Evolutionary conservation across 2,888 invertebrate species (phyloP), one percentile per base, ranked within the genome.

Genomic region (Lottia gigantea): DNA sequence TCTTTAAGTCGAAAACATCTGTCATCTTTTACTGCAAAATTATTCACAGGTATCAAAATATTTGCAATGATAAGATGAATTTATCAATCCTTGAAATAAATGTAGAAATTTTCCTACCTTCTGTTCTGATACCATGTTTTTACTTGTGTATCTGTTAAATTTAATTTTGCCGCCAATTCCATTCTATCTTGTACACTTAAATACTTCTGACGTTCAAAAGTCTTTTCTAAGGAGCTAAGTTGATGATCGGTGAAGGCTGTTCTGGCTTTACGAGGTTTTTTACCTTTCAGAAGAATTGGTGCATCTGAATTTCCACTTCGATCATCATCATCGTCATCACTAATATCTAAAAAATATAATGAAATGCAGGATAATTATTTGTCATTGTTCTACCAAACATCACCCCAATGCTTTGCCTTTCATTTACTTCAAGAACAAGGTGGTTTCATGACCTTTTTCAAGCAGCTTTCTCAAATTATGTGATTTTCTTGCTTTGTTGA

Each of bases 91-190:
- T 31, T 31, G 31, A 31, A 31, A 31, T 4, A 2, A 55, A 11
- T 23, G 55, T 15, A 11, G 23, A 23, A 55, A 55, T 19, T 23
- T 19, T 0, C 78, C 61, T 72, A 88, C 98, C 98, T 93, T 91
- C 98, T 92, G 89, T 98, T 98, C 90, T 98, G 98, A 90, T 98
- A 98, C 98, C 99, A 99, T 85, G 99, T 99, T 91, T 99, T 99
- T 89, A 99, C 99, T 91, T 99, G 99, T 67, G 98, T 99, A 90
- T 99, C 99, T 62, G 96, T 97, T 72, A 99, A 92, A 85, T 96
- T 95, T 83, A 99, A 87, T 91, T 90, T 96, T 66, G 96, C 95
- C 0, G 99, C 99, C 84, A 99, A 92, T 90, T 99, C 98, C 96
- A 99, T 97, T 80, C 98, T 83, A 89, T 99, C 98, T 88, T 98